A percentile compares a stretch with the other conserved stretches of the same genome.
Evolutionary conservation across 2,797 vertebrate species (phyloP).

Genomic region (Furcifer pardalis): DNA sequence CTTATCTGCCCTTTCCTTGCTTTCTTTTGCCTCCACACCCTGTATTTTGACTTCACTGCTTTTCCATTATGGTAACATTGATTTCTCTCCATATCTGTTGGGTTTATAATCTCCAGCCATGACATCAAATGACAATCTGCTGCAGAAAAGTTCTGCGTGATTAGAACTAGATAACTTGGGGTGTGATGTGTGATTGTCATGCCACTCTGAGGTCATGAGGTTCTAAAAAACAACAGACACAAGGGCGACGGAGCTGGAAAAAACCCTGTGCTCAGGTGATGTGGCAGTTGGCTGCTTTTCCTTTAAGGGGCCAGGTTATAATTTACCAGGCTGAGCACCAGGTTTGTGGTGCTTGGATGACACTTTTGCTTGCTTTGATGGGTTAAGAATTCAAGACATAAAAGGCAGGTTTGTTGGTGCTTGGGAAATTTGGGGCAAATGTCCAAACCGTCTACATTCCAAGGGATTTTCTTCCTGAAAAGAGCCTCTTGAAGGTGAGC

Average conservation of each 20-base stretch:
- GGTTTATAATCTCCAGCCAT: neutral
- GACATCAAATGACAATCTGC: neutral
- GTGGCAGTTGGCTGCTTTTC: neutral
- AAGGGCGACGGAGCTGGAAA: neutral
- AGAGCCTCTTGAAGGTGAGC: neutral
- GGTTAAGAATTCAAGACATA: neutral
- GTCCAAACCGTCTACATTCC: neutral
- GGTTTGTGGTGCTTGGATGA: neutral
- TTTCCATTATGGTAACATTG: neutral
- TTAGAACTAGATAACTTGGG: conserved; percentile 8
- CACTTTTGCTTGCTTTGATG: neutral
- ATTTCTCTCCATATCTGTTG: neutral
- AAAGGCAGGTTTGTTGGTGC: neutral
- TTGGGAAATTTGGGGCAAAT: neutral
- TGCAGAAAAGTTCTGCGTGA: neutral
- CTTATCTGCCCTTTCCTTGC: neutral
- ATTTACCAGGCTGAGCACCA: neutral
- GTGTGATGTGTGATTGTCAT: neutral
- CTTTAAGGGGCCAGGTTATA: neutral
- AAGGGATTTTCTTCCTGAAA: neutral
- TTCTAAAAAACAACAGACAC: neutral
- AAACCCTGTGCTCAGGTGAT: neutral
- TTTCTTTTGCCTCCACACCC: neutral
- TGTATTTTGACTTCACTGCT: neutral
- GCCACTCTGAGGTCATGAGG: neutral